Evolutionary conservation across 2,888 invertebrate species (phyloP), one percentile per base, ranked within the genome.

Genomic region (Branchellion lobata): DNA sequence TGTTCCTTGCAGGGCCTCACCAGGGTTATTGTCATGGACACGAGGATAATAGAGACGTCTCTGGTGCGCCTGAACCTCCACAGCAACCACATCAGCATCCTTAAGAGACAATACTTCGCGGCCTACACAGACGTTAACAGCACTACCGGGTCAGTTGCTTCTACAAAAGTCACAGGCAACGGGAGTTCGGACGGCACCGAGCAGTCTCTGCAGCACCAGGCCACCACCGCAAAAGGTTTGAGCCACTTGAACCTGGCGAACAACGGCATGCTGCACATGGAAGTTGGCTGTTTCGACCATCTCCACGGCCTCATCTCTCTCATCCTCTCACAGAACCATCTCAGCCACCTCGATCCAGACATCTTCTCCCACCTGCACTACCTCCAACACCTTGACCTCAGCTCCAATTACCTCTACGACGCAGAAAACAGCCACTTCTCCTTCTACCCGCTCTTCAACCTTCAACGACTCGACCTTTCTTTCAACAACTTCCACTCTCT

Each of bases 211-310:
- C 40, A 40, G 8, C 5, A 40, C 40, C 8, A 14, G 8, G 14
- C 8, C 5, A 14, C 8, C 40, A 40, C 8, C 8, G 14, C 8
- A 14, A 14, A 5, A 40, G 61, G 61, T 18, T 57, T 57, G 61
- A 24, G n/a, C n/a, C 61, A 57, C n/a, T 57, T 57, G 61, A 57
- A 57, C 61, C 61, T 57, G 61, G 61, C n/a, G 3, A 57, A n/a
- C 61, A 57, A 57, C 21, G 61, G 61, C 21, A 57, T 57, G 61
- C 21, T 57, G 24, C 61, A 57, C 24, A 24, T 57, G 61, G 61
- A 57, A n/a, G 61, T 57, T 8, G 61, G 61, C 21, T 18, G n/a
- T 5, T 57, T 57, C 24, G 61, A 57, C 24, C n/a, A 24, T n/a
- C 61, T 57, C n/a, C 3, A 3, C n/a, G 3, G 3, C 24, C 61